Evolutionary conservation across 2,797 vertebrate genomes (phyloP), one percentile per base, ranked within the genome.

Genomic region (Leucoraja ocellata): DNA sequence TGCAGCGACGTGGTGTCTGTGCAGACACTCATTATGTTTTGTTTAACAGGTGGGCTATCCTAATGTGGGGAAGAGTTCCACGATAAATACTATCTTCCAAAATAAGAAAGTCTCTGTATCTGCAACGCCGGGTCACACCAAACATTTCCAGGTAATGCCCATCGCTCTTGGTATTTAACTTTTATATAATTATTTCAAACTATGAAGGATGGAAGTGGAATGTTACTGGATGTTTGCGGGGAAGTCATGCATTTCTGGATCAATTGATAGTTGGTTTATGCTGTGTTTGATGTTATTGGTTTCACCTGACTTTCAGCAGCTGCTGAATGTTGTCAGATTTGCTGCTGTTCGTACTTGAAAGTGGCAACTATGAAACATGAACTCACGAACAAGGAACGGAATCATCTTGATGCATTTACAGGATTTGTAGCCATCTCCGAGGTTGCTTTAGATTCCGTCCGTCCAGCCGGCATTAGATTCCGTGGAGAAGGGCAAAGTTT

Each of bases 81-180:
- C 98, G n/a, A 99, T 99, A 96, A 99, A 99, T 96, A 98, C 99
- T 86, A 98, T 99, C 94, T 94, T 99, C 65, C 97, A 98, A 94
- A 97, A 99, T 95, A 99, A 99, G 96, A 99, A 99, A 94, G 98
- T 99, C 68, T 99, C 99, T 0, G 99, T 99, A 88, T 99, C 99
- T 54, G 98, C 98, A 79, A 99, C 98, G 0, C 99, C 99, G 6
- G 99, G 99, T 93, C 99, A 97, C 95, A 99, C 99, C 0, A 99
- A 99, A 94, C 99, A 99, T 95, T 99, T 99, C 94, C 99, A 99
- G 98, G 99, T 99, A 97, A 71, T 9, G 21, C 39, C 13, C 21
- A 63, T 88, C 21, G 32, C 61, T 88, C 14, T 32, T 86, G 80
- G 1, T n/a, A 13, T n/a, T 86, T 32, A 32, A 21, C 65, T 65